Conservation (phyloP, 2,113 vertebrate genomes). For the Scopus umbretta region DNA sequence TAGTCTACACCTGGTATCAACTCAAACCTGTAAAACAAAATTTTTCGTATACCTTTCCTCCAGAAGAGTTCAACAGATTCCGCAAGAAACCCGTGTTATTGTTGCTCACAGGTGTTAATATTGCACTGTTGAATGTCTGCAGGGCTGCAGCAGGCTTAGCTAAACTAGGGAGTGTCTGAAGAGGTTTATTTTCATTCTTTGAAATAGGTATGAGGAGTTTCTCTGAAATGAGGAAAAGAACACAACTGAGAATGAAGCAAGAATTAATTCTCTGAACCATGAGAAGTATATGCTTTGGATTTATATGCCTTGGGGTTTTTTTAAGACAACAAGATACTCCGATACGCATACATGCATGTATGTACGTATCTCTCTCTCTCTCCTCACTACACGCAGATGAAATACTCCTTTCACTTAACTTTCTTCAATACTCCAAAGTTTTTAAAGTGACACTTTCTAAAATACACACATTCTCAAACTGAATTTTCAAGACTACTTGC, state of each 20-base stretch:
- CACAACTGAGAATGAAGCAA: background rate
- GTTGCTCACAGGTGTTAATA: conserved; percentile 77
- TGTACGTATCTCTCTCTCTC: accelerated
- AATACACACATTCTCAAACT: background rate
- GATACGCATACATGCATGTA: accelerated
- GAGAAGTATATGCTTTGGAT: background rate
- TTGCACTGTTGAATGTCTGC: conserved; percentile 78
- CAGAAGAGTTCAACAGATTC: conserved; percentile 76
- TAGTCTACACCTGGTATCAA: background rate
- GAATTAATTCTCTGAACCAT: background rate
- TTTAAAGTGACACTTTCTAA: background rate
- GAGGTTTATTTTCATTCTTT: conserved; percentile 75
- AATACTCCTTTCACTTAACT: background rate
- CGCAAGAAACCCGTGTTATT: conserved; percentile 75
- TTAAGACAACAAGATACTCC: background rate
- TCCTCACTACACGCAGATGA: background rate
- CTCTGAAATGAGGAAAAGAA: conserved; percentile 52
- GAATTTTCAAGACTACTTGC: background rate
- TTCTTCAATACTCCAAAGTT: background rate
- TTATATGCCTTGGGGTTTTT: too few relatives aligned
- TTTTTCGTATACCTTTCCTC: conserved; percentile 65
- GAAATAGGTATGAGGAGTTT: conserved; percentile 66
- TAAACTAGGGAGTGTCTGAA: conserved; percentile 70
- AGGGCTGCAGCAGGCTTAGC: conserved; percentile 70
- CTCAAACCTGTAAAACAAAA: background rate